Percentiles rank a stretch among this genome's conserved stretches.
phyloP scores from a whole-genome alignment of 2,888 invertebrate species.

The Osmoderma eremita region DNA sequence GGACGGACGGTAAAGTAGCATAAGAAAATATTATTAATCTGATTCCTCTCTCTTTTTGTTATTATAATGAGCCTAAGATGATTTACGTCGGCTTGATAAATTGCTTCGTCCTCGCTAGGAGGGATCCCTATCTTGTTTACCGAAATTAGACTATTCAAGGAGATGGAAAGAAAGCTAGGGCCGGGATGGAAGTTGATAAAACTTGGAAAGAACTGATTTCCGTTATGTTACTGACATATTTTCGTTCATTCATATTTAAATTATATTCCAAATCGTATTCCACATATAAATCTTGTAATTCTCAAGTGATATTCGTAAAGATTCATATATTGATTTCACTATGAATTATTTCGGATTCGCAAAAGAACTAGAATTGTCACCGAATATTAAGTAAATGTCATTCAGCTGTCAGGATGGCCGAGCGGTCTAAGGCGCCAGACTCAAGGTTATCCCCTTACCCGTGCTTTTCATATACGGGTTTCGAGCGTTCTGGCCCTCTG shows the following conservation, averaged over 20 bases:
- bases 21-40: slow-evolving; percentile 43
- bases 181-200: background rate
- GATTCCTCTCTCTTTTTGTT: slow-evolving; percentile 43
- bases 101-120: slow-evolving; percentile 5
- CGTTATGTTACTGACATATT: too few relatives aligned
- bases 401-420: slow-evolving; percentile 86
- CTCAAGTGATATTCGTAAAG: too few relatives aligned
- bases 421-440: slow-evolving; percentile 90
- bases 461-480: too few relatives aligned
- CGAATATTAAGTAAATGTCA: too few relatives aligned
- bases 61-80: slow-evolving; percentile 40
- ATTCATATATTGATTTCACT: too few relatives aligned
- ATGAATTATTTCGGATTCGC: too few relatives aligned
- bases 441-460: slow-evolving; percentile 63
- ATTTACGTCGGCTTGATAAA: slow-evolving; percentile 36
- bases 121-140: slow-evolving; percentile 37
- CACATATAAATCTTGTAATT: too few relatives aligned
- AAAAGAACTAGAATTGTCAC: too few relatives aligned
- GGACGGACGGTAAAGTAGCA: slow-evolving; percentile 21
- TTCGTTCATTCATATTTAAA: too few relatives aligned
- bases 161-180: slow-evolving; percentile 6
- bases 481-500: too few relatives aligned
- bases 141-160: slow-evolving; percentile 32
- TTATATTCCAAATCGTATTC: too few relatives aligned
- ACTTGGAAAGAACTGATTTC: background rate